Conservation (phyloP, 2,797 vertebrate species). For the Ciconia nigra region DNA sequence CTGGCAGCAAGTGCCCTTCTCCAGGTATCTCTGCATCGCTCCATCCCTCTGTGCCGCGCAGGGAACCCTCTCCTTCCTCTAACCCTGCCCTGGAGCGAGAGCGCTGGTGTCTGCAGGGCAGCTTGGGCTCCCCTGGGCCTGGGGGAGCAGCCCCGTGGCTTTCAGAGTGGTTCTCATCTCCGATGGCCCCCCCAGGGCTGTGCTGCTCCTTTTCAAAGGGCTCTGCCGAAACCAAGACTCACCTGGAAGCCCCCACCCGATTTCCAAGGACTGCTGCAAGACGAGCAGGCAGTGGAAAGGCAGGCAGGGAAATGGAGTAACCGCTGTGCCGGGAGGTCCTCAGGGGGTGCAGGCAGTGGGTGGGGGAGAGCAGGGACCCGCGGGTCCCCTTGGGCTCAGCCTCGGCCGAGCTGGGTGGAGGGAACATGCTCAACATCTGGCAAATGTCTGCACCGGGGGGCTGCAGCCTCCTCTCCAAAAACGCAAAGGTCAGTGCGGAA, state of each 20-base stretch:
- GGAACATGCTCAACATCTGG: not conserved
- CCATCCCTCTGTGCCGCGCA: fast-evolving
- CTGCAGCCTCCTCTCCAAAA: not conserved
- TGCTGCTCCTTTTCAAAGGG: not conserved
- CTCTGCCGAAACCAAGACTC: not conserved
- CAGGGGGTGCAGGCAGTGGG: not conserved
- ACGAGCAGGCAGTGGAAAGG: not conserved
- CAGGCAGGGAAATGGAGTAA: not conserved
- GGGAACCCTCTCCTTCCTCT: not conserved
- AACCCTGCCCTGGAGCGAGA: fast-evolving
- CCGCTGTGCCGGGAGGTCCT: not conserved
- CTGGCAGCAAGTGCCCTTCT: not conserved
- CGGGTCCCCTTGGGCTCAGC: not conserved
- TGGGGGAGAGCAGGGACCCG: not conserved
- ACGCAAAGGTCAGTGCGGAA: not conserved
- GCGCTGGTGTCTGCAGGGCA: fast-evolving
- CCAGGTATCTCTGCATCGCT: not conserved
- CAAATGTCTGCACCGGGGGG: not conserved
- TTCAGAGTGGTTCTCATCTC: not conserved
- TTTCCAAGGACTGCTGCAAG: fast-evolving
- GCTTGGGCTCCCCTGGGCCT: not conserved
- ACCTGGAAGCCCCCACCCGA: not conserved
- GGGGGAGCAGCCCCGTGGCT: not conserved
- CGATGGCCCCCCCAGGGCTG: fast-evolving
- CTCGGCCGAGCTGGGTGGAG: fast-evolving